Evolutionary conservation across 2,888 invertebrate species (phyloP), one percentile per base, ranked within the genome.

Genomic region (Panopea generosa): DNA sequence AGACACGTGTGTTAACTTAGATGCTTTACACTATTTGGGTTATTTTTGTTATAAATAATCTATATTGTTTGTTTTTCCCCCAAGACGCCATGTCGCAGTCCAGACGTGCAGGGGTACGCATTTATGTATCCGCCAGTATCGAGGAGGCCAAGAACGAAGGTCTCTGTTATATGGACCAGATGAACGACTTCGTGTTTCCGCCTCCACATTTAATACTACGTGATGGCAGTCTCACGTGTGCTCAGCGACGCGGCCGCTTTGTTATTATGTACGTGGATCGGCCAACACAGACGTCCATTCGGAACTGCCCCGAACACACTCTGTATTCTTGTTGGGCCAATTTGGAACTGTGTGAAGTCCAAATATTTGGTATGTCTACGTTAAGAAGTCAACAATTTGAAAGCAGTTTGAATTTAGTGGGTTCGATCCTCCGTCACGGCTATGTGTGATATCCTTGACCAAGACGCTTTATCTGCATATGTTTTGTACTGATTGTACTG

Each of bases 271-370:
- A 77, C 43, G 66, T 81, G 3, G 79, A 82, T 56, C 62, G 82
- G 2, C 73, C 83, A 6, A 79, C 72, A 26, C 81, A 77, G 59
- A 75, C 63, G 2, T 77, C 81, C 9, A 81, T 75, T 6, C 47
- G 77, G 16, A 77, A 81, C 55, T 84, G 84, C 50, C 83, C 83
- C 0, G 65, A 66, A 7, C 75, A 74, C 7, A 81, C 77, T 1
- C 43, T 75, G 24, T 85, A 84, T 53, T 85, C 85, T 4, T 85
- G 85, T 68, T 85, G 85, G 85, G 85, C 85, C 9, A 84, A 85
- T 45, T 69, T 85, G 1, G 85, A 85, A 55, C 57, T 85, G 1
- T 85, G 85, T 66, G 85, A 85, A 60, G 84, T 85, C 2, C 69
- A 82, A 57, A 71, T 84, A 1, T 84, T 69, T 45, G 79, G 85